phyloP scores from a whole-genome alignment of 2,888 invertebrate species.

The Dorcus hopei region DNA sequence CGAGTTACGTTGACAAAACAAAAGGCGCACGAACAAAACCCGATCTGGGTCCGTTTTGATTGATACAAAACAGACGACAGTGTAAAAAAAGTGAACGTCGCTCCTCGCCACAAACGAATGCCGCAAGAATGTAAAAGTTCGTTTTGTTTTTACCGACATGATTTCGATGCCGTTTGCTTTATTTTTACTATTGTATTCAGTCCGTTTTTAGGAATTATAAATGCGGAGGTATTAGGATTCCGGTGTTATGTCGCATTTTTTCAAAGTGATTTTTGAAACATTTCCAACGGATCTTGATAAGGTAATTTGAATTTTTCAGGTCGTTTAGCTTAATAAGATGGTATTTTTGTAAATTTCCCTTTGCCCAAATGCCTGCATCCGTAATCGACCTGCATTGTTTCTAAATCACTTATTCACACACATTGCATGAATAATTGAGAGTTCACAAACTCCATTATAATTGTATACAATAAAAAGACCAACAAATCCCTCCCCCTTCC shows the following conservation, averaged over 20 bases:
- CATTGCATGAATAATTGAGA: too few species aligned
- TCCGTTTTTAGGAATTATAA: constrained; percentile 41
- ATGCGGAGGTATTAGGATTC: constrained; percentile 42
- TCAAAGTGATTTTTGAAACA: constrained; percentile 26
- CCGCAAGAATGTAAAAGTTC: constrained; percentile 43
- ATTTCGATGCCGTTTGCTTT: constrained; percentile 31
- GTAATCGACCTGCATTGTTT: background rate
- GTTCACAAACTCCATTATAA: too few species aligned
- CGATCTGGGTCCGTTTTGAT: constrained; percentile 42
- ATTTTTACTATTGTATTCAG: constrained; percentile 41
- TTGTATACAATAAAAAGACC: too few species aligned
- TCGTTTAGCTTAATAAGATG: constrained; percentile 19
- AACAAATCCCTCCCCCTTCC: too few species aligned
- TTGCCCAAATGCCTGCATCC: background rate
- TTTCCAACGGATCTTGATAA: constrained; percentile 27
- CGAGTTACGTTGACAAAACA: constrained; percentile 39
- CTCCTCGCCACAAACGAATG: constrained; percentile 42
- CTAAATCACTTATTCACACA: too few species aligned
- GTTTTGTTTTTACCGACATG: constrained; percentile 36
- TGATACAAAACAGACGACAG: constrained; percentile 48
- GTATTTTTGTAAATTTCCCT: constrained; percentile 10
- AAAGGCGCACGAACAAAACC: constrained; percentile 36
- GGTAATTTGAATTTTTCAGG: constrained; percentile 30
- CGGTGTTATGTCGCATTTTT: constrained; percentile 42
- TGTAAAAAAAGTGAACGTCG: constrained; percentile 42